Percentiles rank a stretch among this genome's conserved stretches.
Conservation (phyloP, 2,888 invertebrate species). For the Parapristionchus giblindavisi region DNA sequence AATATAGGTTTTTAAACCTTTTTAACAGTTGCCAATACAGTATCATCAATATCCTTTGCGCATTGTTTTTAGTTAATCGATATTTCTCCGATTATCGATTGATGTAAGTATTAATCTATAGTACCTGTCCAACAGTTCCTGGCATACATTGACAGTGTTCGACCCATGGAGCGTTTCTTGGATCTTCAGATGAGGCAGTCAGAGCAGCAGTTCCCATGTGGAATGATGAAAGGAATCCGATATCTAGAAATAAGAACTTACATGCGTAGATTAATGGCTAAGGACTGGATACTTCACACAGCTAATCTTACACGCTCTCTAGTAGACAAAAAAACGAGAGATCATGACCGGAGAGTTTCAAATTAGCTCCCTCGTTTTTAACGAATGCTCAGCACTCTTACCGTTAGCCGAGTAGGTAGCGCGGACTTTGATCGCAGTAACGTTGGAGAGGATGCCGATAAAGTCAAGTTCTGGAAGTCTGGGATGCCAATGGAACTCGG, state of each 20-base stretch:
- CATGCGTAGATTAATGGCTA: too few species aligned
- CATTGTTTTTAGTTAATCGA: neutral
- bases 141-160: conserved; percentile 91
- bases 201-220: conserved; percentile 87
- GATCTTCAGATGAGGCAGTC: conserved; percentile 70
- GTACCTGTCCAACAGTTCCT: conserved; percentile 69
- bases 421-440: conserved; percentile 91
- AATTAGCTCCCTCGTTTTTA: too few species aligned
- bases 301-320: too few species aligned
- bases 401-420: conserved; percentile 88
- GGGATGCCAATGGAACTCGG: conserved; percentile 92
- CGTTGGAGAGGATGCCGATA: conserved; percentile 88
- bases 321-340: too few species aligned
- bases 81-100: neutral
- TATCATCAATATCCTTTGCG: too few species aligned
- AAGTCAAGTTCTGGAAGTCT: conserved; percentile 86
- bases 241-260: conserved; percentile 73
- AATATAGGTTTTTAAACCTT: too few species aligned
- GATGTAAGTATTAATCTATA: neutral
- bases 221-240: conserved; percentile 89
- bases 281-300: too few species aligned
- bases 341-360: too few species aligned
- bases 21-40: too few species aligned
- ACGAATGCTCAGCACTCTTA: conserved; percentile 54
- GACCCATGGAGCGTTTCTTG: conserved; percentile 83